Evolutionary conservation across 1,140 invertebrate species (phyloP).

Genomic region (Drosophila insularis): DNA sequence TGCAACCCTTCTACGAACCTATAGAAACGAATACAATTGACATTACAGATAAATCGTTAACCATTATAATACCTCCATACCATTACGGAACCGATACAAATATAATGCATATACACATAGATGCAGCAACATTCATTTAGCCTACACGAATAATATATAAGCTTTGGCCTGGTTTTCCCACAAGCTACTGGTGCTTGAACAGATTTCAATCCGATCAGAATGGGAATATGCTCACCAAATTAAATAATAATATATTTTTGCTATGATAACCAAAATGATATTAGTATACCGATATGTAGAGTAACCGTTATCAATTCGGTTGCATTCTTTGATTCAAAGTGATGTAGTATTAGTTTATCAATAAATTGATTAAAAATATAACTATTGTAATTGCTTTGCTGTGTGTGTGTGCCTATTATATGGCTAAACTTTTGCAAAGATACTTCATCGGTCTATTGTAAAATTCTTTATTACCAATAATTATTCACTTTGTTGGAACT

Average conservation of each 20-base stretch:
- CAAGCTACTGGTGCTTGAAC: neutral
- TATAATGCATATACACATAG: neutral
- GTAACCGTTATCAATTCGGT: neutral
- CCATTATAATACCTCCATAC: constrained; percentile 11
- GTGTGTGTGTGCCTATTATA: too few species aligned
- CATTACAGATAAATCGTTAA: neutral
- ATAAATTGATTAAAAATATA: constrained; percentile 26
- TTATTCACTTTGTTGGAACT: constrained; percentile 63
- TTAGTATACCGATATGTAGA: neutral
- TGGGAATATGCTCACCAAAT: neutral
- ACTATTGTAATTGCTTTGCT: neutral
- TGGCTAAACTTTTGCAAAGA: constrained; percentile 3
- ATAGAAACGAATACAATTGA: neutral
- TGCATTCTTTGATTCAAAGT: constrained; percentile 23
- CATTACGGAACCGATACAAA: neutral
- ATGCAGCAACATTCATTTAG: neutral
- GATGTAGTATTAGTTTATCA: constrained; percentile 28
- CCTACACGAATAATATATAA: neutral
- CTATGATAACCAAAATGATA: neutral
- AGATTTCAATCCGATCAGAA: neutral
- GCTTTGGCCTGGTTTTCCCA: neutral
- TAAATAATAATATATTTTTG: neutral
- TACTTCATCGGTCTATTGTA: constrained; percentile 34
- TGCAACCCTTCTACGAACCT: neutral
- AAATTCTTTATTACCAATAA: constrained; percentile 75